Evolutionary conservation across 2,113 vertebrate genomes (phyloP), one percentile per base, ranked within the genome.

Genomic region (Trematomus loennbergii): DNA sequence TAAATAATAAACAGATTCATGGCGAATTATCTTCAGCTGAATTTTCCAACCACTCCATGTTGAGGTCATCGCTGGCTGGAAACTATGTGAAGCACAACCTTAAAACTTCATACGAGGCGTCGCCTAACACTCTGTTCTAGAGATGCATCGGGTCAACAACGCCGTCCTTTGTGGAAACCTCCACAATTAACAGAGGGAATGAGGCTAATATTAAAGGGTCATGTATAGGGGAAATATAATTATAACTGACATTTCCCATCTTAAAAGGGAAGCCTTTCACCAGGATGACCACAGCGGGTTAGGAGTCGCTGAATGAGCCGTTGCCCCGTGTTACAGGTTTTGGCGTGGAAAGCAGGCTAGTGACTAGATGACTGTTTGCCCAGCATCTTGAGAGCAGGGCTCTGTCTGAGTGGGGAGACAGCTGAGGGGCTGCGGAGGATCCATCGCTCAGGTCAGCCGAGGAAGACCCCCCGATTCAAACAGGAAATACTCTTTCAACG

Each of bases 161-260:
- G 78, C 80, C 0, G 40, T 85, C 79, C 89, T 93, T 94, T 94
- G 88, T 92, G 65, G 83, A 83, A 49, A 74, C 76, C 77, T 73
- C 72, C 65, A 90, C 92, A 94, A 92, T 91, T 87, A 83, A 89
- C 86, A 91, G 78, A 89, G 86, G 86, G 84, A 85, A 72, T 46
- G 78, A 87, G 84, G 84, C 73, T 87, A 84, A 90, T 91, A 94
- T 93, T 91, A 90, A 92, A 94, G 87, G 89, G 87, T 94, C 88
- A 87, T 43, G 84, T 93, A 86, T 83, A 90, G 87, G 88, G 80
- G 93, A 87, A 91, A 93, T 94, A 88, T 94, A 93, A 95, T 94
- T 95, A 94, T 92, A 94, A 92, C 46, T 93, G 93, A 92, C 91
- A 94, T 95, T 95, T 94, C 88, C 93, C 87, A 91, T 92, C 88